Base-by-base conservation (phyloP, 2,113 vertebrate species). In the Uria lomvia region DNA sequence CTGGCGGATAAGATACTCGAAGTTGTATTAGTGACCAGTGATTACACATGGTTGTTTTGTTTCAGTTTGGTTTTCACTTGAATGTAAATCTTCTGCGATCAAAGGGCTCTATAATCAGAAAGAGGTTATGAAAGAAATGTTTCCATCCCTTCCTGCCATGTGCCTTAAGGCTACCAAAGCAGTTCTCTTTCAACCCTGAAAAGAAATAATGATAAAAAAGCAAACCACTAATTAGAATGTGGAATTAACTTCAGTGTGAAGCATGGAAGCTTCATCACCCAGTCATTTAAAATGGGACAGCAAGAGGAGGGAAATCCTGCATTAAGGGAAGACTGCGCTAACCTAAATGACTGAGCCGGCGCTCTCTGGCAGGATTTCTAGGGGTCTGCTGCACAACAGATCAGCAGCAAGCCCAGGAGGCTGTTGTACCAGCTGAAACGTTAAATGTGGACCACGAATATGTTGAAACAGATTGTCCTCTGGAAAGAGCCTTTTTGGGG, bases 141-240 rank as follows among this genome's bases (percentile, higher is more conserved):
- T 97, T 91, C 91, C 74, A 87, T 91, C 30, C 94, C 79, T 79
- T 90, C 36, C 62, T 94, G 86, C 73, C 76, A 78, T 11, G 2
- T 85, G 70, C 77, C 65, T 86, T 87, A 89, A 82, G 88, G 88
- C 78, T 91, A 95, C 50, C 89, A 82, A 85, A 90, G 38, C 73
- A 73, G 62, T 59, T 91, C 27, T 72, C 58, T 82, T 91, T 92
- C 53, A 87, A 60, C 30, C 17, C 53, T 70, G 26, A 87, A 94
- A 89, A 95, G 15, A 78, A 96, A 78, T 74, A 78, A 78, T 58
- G 68, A 75, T 62, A 78, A 85, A 43, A 66, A 90, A 43, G 16
- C 45, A 93, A 87, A 70, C 22, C 8, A 85, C 76, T 76, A 66
- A 85, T 79, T 89, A 72, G 52, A 56, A 86, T 32, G 29, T 72